Percentiles rank a stretch among this genome's conserved stretches.
These are phyloP conservation scores for Bujurquina vittata DNA, from an alignment of 2,113 vertebrate genomes.

Conservation along the genomic window DNA sequence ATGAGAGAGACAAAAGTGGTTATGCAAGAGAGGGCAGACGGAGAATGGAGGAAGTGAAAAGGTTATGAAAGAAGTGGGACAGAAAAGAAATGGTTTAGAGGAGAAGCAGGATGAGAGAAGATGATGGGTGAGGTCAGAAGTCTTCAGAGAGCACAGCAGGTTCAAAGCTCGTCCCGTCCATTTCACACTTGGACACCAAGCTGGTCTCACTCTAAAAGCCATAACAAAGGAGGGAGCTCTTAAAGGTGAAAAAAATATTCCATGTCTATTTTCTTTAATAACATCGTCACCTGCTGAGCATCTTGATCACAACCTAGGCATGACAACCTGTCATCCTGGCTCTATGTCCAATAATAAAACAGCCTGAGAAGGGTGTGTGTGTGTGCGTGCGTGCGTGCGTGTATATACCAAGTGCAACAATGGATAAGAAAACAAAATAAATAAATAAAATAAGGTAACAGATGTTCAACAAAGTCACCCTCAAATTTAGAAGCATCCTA, in stretches of 20 bases:
- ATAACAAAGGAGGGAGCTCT: background rate
- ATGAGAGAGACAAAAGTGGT: too few relatives aligned
- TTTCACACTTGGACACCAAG: conserved; percentile 7
- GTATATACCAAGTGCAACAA: background rate
- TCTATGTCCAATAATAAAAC: background rate
- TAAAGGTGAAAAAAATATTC: background rate
- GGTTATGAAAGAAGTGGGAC: too few relatives aligned
- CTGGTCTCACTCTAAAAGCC: background rate
- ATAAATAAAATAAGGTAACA: background rate
- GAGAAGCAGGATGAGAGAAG: background rate
- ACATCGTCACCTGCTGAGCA: background rate
- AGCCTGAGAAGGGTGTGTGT: background rate
- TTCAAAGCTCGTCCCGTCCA: background rate
- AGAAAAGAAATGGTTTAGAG: too few relatives aligned
- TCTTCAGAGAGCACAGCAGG: background rate
- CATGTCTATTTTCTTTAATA: background rate
- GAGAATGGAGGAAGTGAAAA: too few relatives aligned
- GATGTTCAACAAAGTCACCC: background rate
- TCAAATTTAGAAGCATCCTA: background rate
- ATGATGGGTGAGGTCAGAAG: background rate
- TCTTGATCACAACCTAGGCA: background rate
- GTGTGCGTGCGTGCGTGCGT: background rate
- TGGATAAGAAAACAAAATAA: background rate
- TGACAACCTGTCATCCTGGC: background rate
- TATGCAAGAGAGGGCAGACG: too few relatives aligned